phyloP scores from a whole-genome alignment of 1,140 invertebrate genomes.

The Drosophila littoralis region DNA sequence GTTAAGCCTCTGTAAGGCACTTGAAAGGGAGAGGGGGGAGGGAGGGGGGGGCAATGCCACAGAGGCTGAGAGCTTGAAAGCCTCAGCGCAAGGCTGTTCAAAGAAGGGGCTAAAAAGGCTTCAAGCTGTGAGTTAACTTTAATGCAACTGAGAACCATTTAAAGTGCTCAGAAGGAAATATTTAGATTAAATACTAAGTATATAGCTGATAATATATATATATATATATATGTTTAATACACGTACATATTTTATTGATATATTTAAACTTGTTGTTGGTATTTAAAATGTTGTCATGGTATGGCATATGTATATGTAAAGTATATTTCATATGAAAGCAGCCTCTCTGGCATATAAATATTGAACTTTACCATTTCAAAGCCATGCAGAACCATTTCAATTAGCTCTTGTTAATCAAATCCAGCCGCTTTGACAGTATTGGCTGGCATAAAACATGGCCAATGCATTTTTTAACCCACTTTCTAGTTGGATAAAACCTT shows the following conservation, averaged over 20 bases:
- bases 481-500: conserved; percentile 17
- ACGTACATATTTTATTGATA: background rate
- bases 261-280: too few species aligned
- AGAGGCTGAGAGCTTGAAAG: conserved; percentile 20
- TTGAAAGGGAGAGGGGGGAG: conserved; percentile 4
- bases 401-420: conserved; percentile 27
- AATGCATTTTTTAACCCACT: conserved; percentile 25
- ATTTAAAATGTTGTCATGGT: too few species aligned
- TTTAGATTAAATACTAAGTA: too few species aligned
- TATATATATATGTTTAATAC: too few species aligned
- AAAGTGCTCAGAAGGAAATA: too few species aligned
- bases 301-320: too few species aligned
- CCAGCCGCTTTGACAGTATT: conserved; percentile 11
- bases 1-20: conserved; percentile 58
- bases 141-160: too few species aligned
- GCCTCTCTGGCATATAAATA: background rate
- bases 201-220: too few species aligned
- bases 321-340: too few species aligned
- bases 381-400: conserved; percentile 14
- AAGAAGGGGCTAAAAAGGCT: too few species aligned
- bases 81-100: background rate
- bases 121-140: too few species aligned
- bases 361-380: background rate
- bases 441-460: conserved; percentile 29
- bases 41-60: too few species aligned